Evolutionary conservation across 1,140 invertebrate species (phyloP), one percentile per base, ranked within the genome.

Genomic region (Hydropsyche tenuis): DNA sequence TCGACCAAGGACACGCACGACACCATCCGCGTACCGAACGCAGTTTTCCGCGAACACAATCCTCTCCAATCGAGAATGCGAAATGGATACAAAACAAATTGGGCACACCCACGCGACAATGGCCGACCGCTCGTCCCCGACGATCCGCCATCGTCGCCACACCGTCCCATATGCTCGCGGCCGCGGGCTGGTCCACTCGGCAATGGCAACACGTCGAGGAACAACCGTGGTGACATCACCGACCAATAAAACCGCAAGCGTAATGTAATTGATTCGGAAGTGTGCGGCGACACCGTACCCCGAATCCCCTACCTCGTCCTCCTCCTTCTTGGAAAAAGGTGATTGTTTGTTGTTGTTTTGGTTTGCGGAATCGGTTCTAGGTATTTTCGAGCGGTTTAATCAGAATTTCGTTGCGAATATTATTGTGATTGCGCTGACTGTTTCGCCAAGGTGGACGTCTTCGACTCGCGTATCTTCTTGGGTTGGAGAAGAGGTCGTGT

Each of bases 191-290:
- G n/a, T n/a, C n/a, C n/a, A n/a, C n/a, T n/a, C n/a, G n/a, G n/a
- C n/a, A n/a, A n/a, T n/a, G n/a, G n/a, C n/a, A n/a, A n/a, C n/a
- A n/a, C 9, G 30, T 37, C 30, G 30, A 37, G 30, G 30, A 37
- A n/a, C n/a, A n/a, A 9, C 9, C 30, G 30, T 9, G 20, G 22
- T 60, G 56, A 60, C 56, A 60, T 60, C 56, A 60, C 56, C 56
- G 23, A 22, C 56, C 56, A 60, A 60, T 60, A 60, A 60, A 60
- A 60, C 56, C 56, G 56, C 56, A 60, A 60, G 11, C 12, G 12
- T 3, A 48, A 48, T n/a, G n/a, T 3, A 48, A 48, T 48, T 27
- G 56, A 60, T 12, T 60, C 56, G 56, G 56, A 60, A 60, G 56
- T 60, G 20, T 25, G 56, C 1, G n/a, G n/a, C n/a, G n/a, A 4